Percentiles rank a stretch among this genome's conserved stretches.
phyloP scores from a whole-genome alignment of 2,888 invertebrate genomes.

The Odontocolon sp. region DNA sequence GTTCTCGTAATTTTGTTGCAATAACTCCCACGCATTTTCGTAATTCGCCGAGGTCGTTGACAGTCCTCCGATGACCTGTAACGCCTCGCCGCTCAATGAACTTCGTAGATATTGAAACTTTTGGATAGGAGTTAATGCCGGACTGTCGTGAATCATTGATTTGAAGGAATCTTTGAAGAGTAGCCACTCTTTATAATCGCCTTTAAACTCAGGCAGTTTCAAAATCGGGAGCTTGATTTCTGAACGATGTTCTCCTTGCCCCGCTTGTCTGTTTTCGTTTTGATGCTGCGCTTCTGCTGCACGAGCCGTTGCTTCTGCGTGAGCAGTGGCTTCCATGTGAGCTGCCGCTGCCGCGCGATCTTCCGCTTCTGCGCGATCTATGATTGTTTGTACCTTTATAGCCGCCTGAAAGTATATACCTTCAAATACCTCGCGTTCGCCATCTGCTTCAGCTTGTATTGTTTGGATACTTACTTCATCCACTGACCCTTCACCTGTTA shows the following conservation, averaged over 20 bases:
- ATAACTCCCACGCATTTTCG: slow-evolving; percentile 24
- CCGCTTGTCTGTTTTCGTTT: no score
- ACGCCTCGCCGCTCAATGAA: not conserved
- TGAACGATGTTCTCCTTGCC: no score
- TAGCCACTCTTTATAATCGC: no score
- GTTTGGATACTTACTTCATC: not conserved
- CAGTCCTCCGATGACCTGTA: slow-evolving; percentile 12
- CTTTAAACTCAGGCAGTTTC: no score
- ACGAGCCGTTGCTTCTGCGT: no score
- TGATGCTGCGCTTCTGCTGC: no score
- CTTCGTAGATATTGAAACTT: slow-evolving; percentile 29
- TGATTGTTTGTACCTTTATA: not conserved
- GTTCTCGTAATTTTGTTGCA: slow-evolving; percentile 32
- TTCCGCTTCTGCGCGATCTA: slow-evolving; percentile 2
- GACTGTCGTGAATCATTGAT: slow-evolving; percentile 13
- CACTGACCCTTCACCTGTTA: not conserved
- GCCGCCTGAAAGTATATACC: slow-evolving; percentile 4
- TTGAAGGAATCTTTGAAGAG: slow-evolving; percentile 17
- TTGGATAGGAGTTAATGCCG: not conserved
- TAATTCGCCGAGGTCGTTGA: slow-evolving; percentile 7
- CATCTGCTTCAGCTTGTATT: not conserved
- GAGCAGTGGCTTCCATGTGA: no score
- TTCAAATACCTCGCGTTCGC: slow-evolving; percentile 16
- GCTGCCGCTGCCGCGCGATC: not conserved
- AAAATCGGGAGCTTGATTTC: slow-evolving; percentile 18